Conservation (phyloP, 2,113 vertebrate species). For the Fregetta grallaria region DNA sequence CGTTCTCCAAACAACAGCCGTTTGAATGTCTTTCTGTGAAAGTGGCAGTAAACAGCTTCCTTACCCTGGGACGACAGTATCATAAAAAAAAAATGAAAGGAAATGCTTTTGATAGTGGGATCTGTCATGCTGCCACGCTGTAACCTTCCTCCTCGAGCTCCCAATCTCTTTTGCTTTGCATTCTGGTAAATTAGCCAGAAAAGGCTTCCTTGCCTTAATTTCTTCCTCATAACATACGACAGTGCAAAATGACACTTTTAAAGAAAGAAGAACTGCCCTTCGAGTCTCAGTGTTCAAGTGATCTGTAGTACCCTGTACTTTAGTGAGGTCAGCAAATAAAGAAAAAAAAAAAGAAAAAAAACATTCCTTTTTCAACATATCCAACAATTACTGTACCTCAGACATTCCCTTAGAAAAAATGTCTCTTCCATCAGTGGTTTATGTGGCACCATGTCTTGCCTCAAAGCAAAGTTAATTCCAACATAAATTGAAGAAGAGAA, state of each 20-base stretch:
- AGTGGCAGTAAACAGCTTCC: background rate
- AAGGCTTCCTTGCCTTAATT: background rate
- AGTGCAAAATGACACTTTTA: conserved; percentile 44
- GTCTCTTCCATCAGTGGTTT: conserved; percentile 26
- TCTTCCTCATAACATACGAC: background rate
- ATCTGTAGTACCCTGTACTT: conserved; percentile 63
- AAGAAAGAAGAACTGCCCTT: conserved; percentile 30
- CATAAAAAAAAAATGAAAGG: background rate
- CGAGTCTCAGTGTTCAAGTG: conserved; percentile 47
- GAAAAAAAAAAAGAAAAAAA: background rate
- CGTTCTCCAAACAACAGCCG: background rate
- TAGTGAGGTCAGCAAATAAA: conserved; percentile 44
- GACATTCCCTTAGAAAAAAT: conserved; percentile 5
- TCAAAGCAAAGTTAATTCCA: conserved; percentile 27
- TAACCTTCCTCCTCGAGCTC: background rate
- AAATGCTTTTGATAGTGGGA: background rate
- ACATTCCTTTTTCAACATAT: conserved; percentile 22
- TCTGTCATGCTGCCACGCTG: background rate
- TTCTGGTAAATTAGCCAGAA: background rate
- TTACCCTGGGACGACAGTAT: background rate
- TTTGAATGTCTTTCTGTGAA: background rate
- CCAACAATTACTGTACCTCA: conserved; percentile 54
- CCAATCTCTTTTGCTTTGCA: background rate
- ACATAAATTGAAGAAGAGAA: background rate
- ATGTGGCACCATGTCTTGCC: conserved; percentile 10